phyloP scores from a whole-genome alignment of 2,113 vertebrate species.

The Oenanthe melanoleuca region DNA sequence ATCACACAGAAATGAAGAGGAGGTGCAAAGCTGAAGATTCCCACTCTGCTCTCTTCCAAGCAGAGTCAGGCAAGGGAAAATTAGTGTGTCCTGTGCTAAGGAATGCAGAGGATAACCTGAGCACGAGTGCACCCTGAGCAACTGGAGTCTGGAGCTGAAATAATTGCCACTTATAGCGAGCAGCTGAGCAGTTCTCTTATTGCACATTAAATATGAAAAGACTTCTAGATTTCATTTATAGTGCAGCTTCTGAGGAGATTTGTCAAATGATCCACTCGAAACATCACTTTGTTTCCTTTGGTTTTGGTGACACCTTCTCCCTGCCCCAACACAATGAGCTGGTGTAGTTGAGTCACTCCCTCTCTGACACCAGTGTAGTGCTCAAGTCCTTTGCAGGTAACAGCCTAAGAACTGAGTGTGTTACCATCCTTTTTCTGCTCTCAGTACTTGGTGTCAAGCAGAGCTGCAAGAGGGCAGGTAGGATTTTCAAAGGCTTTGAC shows the following conservation, averaged over 20 bases:
- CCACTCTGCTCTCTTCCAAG: background rate
- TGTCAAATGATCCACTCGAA: background rate
- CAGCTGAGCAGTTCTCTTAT: background rate
- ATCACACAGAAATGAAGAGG: background rate
- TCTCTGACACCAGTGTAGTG: background rate
- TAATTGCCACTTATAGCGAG: background rate
- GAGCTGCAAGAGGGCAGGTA: background rate
- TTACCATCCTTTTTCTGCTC: background rate
- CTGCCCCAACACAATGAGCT: rapidly evolving
- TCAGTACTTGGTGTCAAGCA: too few species aligned
- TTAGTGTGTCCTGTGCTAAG: rapidly evolving
- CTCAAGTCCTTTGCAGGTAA: background rate
- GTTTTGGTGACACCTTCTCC: background rate
- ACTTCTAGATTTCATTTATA: background rate
- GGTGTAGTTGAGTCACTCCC: too few species aligned
- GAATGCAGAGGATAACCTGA: background rate
- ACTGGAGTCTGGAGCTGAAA: background rate
- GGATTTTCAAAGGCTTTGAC: background rate
- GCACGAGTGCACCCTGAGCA: background rate
- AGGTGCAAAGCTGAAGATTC: background rate
- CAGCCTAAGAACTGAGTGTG: background rate
- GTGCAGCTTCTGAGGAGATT: background rate
- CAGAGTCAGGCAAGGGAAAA: background rate
- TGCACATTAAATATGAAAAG: background rate
- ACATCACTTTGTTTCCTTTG: background rate